phyloP scores from a whole-genome alignment of 2,888 invertebrate genomes.

The Sesia apiformis region DNA sequence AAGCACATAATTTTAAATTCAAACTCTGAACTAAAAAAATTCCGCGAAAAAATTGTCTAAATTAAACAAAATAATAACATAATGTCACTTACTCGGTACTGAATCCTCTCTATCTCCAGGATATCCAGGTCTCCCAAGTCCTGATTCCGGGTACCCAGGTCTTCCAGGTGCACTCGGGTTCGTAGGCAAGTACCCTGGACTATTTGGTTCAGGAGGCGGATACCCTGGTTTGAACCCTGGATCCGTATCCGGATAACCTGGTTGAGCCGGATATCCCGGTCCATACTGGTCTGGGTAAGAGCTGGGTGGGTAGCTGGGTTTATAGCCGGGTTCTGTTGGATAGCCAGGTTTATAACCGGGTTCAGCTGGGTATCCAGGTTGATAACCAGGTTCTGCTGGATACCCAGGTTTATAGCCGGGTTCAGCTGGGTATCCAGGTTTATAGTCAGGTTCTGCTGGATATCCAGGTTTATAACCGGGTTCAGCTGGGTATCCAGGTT shows the following conservation, averaged over 20 bases:
- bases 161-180: constrained; percentile 8
- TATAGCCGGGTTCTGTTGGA: constrained; percentile 19
- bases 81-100: constrained; percentile 28
- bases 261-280: constrained; percentile 11
- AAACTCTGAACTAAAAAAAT: background rate
- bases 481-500: constrained; percentile 12
- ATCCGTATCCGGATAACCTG: background rate
- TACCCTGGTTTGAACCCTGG: constrained; percentile 17
- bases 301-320: constrained; percentile 9
- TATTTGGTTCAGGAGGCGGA: constrained; percentile 10
- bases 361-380: constrained; percentile 5
- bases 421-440: constrained; percentile 10
- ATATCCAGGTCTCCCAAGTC: constrained; percentile 11
- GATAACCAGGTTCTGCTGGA: constrained; percentile 8
- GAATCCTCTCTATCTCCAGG: constrained; percentile 31
- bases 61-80: constrained; percentile 1
- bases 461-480: constrained; percentile 19
- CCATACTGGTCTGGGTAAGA: constrained; percentile 12
- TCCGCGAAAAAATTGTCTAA: background rate
- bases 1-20: background rate
- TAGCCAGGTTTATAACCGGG: background rate
- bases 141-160: background rate
- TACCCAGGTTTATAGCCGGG: constrained; percentile 3
- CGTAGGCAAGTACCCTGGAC: constrained; percentile 6
- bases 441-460: constrained; percentile 13